Base-by-base conservation (phyloP, 2,888 invertebrate genomes). In the Digitonthophagus gazella region DNA sequence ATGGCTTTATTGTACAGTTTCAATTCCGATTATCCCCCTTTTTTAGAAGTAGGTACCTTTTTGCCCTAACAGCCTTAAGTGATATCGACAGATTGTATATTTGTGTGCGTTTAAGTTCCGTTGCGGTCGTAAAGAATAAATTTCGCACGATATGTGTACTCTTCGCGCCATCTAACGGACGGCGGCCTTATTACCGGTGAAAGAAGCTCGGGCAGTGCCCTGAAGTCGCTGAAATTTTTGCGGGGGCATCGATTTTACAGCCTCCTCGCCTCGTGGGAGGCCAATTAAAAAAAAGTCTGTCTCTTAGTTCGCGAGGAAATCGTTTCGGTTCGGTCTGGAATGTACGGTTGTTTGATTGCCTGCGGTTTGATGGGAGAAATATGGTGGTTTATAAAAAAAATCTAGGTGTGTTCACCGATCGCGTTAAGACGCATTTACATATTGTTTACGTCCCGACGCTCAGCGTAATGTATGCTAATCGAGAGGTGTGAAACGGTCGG, bases 401-500 rank as follows among this genome's bases (percentile, higher is more conserved):
- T 44, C 28, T 8, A 44, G 28, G 28, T 44, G 28, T 44, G 28
- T 44, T 44, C n/a, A n/a, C 28, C 28, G 28, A 44, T 44, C 28
- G 28, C 28, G 28, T 44, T 44, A 44, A 44, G 28, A 44, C 28
- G 28, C 28, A 44, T 44, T 44, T 44, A 44, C 28, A 44, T 44
- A 8, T 44, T 44, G 28, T 44, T 44, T 44, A 44, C 28, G 28
- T 44, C n/a, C n/a, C n/a, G n/a, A n/a, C 28, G 28, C 11, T 44
- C 28, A n/a, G n/a, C n/a, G 28, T 71, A 73, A 73, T 73, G 71
- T 71, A 73, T 73, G 72, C 70, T 73, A 73, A 73, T 73, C 72
- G 71, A 67, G 69, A 73, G 72, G 73, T 72, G 73, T 73, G 73
- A 73, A 73, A 66, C 61, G 18, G 61, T 20, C 19, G 61, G 18